These are phyloP conservation scores for Caenorhabditis drosophilae DNA, from an alignment of 2,888 invertebrate species.

Conservation along the genomic window DNA sequence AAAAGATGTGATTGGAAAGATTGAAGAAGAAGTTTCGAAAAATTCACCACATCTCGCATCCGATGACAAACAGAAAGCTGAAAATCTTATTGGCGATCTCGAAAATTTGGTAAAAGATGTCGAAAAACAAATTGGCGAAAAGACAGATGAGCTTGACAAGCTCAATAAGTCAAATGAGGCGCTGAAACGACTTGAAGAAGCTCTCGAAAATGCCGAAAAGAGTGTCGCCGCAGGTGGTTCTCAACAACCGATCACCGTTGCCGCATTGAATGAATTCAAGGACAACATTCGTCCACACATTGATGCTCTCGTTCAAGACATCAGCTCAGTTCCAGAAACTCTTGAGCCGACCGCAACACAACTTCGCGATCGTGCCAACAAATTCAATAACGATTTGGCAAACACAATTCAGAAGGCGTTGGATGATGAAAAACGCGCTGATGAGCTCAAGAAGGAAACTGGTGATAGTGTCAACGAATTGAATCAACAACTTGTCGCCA, in stretches of 20 bases:
- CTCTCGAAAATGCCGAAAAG: conserved; percentile 21
- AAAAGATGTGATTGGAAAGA: conserved; percentile 6
- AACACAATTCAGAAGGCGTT: conserved; percentile 8
- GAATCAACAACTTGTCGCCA: conserved; percentile 19
- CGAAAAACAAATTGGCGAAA: conserved; percentile 7
- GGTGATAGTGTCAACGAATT: conserved; percentile 15
- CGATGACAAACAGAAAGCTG: conserved; percentile 8
- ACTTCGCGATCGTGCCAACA: conserved; percentile 12
- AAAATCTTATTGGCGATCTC: conserved; percentile 3
- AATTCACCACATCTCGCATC: conserved; percentile 3
- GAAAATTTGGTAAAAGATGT: conserved; percentile 1
- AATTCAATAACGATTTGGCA: conserved; percentile 10
- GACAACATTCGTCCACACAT: conserved; percentile 17
- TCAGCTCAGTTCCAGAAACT: conserved; percentile 12
- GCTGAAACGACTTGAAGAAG: conserved; percentile 19
- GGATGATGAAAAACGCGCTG: conserved; percentile 23
- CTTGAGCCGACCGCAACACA: conserved; percentile 8
- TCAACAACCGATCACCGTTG: conserved; percentile 10
- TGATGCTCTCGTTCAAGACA: conserved; percentile 7
- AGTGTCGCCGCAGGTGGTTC: conserved; percentile 10
- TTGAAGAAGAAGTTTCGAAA: conserved; percentile 13
- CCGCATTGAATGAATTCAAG: conserved; percentile 21
- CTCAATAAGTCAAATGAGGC: conserved; percentile 13
- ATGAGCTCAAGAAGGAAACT: conserved; percentile 3
- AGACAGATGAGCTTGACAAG: conserved; percentile 7